Conservation (phyloP, 2,113 vertebrate genomes). For the Vicugna pacos region DNA sequence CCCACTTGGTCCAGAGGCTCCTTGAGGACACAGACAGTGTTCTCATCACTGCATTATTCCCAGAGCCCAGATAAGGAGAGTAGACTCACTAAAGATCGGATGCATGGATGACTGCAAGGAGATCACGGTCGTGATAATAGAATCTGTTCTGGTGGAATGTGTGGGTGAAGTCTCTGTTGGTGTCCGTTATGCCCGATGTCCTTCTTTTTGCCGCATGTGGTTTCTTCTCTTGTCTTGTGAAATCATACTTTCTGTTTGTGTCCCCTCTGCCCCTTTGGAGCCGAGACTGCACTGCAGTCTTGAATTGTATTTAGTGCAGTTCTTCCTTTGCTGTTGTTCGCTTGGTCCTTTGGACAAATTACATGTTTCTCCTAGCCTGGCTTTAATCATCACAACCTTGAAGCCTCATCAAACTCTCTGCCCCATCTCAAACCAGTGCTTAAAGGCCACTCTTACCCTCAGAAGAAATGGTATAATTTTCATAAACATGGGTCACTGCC, state of each 20-base stretch:
- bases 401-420: constrained; percentile 63
- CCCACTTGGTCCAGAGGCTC: not conserved
- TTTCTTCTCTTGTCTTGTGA: not conserved
- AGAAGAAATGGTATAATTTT: constrained; percentile 83
- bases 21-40: not conserved
- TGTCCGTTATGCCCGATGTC: not conserved
- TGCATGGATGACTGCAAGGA: not conserved
- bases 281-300: not conserved
- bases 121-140: not conserved
- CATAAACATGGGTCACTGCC: constrained; percentile 81
- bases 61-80: not conserved
- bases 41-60: not conserved
- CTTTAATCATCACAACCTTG: constrained; percentile 65
- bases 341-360: constrained; percentile 51
- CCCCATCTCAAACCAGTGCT: constrained; percentile 71
- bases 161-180: not conserved
- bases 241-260: not conserved
- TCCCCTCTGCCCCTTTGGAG: not conserved
- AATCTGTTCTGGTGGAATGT: not conserved
- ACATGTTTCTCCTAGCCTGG: constrained; percentile 42
- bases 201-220: not conserved
- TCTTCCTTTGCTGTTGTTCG: not conserved
- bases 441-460: constrained; percentile 74
- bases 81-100: not conserved
- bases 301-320: not conserved